Evolutionary conservation across 1,140 invertebrate genomes (phyloP).

Genomic region (Leptonema lineaticorne): DNA sequence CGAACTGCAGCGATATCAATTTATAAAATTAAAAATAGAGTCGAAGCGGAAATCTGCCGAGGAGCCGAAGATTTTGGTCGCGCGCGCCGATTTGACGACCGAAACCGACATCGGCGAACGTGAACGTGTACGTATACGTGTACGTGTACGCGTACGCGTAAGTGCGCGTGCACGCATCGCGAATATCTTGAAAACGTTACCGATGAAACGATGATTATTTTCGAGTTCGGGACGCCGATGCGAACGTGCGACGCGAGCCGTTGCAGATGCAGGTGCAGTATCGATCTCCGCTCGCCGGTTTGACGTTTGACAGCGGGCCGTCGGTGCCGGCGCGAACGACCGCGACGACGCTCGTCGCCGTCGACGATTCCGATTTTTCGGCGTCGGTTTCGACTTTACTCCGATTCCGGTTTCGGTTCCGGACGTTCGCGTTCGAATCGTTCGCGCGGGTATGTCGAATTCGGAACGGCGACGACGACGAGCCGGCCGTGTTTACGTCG

Average conservation of each 20-base stretch:
- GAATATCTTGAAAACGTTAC: too few species aligned
- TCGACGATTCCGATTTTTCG: too few species aligned
- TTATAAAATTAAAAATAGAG: too few species aligned
- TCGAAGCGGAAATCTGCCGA: background rate
- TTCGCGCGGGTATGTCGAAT: background rate
- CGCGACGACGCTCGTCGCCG: too few species aligned
- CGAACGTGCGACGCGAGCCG: too few species aligned
- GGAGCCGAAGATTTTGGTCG: too few species aligned
- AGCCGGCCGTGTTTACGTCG: constrained; percentile 23
- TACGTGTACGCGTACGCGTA: too few species aligned
- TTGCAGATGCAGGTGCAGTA: background rate
- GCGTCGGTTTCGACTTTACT: background rate
- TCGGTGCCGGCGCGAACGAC: background rate
- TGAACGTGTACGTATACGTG: too few species aligned
- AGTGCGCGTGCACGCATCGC: background rate
- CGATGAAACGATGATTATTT: too few species aligned
- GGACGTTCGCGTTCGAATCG: constrained; percentile 5
- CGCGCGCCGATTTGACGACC: too few species aligned
- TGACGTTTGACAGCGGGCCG: background rate
- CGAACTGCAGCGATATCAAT: too few species aligned
- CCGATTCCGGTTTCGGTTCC: background rate
- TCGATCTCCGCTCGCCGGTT: background rate
- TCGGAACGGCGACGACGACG: too few species aligned
- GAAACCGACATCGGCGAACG: background rate
- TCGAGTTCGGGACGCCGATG: background rate